Conservation (phyloP, 2,797 vertebrate genomes). For the Dryobates pubescens region DNA sequence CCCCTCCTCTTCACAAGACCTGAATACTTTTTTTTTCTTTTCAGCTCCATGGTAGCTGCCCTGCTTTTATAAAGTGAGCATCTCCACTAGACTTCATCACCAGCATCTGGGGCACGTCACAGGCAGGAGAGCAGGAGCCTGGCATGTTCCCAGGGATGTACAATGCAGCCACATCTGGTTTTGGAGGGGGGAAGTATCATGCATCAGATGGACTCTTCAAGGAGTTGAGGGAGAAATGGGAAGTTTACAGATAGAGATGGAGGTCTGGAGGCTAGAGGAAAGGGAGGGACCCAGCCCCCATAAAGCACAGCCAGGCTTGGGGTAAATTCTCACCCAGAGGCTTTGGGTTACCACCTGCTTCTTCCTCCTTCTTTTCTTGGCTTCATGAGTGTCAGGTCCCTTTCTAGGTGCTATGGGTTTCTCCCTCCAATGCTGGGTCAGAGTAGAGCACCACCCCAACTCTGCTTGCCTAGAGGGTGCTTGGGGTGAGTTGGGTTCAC, state of each 20-base stretch:
- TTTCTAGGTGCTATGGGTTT: not conserved
- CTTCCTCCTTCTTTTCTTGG: not conserved
- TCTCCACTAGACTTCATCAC: not conserved
- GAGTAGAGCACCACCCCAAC: not conserved
- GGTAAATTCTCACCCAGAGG: not conserved
- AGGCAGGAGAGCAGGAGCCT: not conserved
- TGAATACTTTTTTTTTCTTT: not conserved
- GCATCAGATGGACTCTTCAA: not conserved
- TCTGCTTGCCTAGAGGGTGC: not conserved
- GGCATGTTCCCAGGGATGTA: not conserved
- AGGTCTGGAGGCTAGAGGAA: not conserved
- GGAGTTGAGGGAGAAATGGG: not conserved
- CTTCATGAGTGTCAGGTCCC: not conserved
- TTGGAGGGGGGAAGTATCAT: not conserved
- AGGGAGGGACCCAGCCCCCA: not conserved
- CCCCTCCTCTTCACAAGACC: not conserved
- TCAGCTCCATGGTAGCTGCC: not conserved
- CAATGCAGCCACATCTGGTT: not conserved
- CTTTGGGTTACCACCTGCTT: not conserved
- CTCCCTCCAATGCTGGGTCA: not conserved
- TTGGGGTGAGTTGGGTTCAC: not conserved
- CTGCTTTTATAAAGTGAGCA: rapidly evolving
- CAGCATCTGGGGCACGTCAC: rapidly evolving
- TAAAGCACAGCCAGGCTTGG: not conserved
- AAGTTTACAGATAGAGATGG: not conserved